phyloP scores from a whole-genome alignment of 2,113 vertebrate species.

The Eira barbara region DNA sequence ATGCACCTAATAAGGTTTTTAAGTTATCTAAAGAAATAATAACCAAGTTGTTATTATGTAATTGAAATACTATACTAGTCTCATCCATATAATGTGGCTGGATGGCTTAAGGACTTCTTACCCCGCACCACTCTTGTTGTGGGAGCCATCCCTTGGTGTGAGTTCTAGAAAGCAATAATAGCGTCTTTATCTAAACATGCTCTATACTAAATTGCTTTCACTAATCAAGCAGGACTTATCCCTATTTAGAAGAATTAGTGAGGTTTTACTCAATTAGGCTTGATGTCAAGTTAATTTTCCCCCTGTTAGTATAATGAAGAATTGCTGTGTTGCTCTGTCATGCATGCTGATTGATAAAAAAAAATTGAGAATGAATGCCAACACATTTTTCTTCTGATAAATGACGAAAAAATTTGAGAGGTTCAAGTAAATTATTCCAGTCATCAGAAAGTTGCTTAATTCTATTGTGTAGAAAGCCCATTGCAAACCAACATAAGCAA shows the following conservation, averaged over 20 bases:
- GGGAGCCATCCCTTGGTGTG: not conserved
- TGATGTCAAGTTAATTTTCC: constrained; percentile 67
- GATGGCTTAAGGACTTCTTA: not conserved
- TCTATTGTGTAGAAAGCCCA: not conserved
- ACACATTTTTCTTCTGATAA: constrained; percentile 34
- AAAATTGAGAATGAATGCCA: constrained; percentile 14
- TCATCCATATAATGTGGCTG: not conserved
- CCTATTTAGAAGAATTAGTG: constrained; percentile 70
- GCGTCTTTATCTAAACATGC: constrained; percentile 42
- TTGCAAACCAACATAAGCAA: not conserved
- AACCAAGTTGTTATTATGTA: not conserved
- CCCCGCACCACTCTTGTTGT: not conserved
- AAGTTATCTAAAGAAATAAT: not conserved
- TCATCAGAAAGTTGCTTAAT: constrained; percentile 10
- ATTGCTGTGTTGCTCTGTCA: constrained; percentile 23
- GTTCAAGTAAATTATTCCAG: constrained; percentile 40
- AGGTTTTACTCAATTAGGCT: constrained; percentile 72
- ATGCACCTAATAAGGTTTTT: not conserved
- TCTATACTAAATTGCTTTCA: constrained; percentile 57
- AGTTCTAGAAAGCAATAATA: constrained; percentile 12
- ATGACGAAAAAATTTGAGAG: not conserved
- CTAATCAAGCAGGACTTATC: constrained; percentile 69
- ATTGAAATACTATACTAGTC: not conserved
- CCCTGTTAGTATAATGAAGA: constrained; percentile 62
- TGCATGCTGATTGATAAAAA: constrained; percentile 11